Base-by-base conservation (phyloP, 2,888 invertebrate genomes). In the Hypolimnas misippus region DNA sequence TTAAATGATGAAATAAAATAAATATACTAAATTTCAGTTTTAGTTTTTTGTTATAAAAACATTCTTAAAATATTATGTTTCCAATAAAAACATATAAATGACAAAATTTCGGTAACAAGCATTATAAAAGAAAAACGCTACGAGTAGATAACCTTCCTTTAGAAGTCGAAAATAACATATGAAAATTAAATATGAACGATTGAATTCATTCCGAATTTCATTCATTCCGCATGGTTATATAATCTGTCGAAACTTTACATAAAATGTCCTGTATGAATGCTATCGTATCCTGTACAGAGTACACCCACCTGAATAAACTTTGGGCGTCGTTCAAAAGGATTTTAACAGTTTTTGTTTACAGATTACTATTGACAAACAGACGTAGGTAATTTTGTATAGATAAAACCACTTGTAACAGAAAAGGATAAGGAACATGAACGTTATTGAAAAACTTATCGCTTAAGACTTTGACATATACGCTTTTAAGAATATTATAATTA, bases 311-410 rank as follows among this genome's bases (percentile, higher is more conserved):
- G 90, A 87, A 76, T 83, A 89, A 89, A 91, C 89, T 83, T 75
- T 76, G 70, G 65, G 69, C 72, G 72, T 74, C 78, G 83, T 81
- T 82, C 86, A 85, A 86, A 88, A 86, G 83, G 88, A 89, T 87
- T 89, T 89, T 89, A 84, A 89, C 89, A 89, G 89, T 89, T 91
- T 83, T 73, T 89, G 82, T 91, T 89, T 87, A 83, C 87, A 79
- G 87, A 89, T 88, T 84, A 85, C 78, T 79, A 86, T 85, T 85
- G 84, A 88, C 87, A 89, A 89, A 86, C 82, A 82, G 70, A 79
- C 81, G 78, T 83, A 82, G 88, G 89, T 89, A 89, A 89, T 84
- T 82, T 79, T 78, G 72, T 75, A 78, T 76, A 75, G 73, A 79
- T 77, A 61, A 71, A 57, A 54, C 59, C 58, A 65, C 58, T 65